Conservation (phyloP, 1,140 invertebrate species). For the Drosophila oshimai region DNA sequence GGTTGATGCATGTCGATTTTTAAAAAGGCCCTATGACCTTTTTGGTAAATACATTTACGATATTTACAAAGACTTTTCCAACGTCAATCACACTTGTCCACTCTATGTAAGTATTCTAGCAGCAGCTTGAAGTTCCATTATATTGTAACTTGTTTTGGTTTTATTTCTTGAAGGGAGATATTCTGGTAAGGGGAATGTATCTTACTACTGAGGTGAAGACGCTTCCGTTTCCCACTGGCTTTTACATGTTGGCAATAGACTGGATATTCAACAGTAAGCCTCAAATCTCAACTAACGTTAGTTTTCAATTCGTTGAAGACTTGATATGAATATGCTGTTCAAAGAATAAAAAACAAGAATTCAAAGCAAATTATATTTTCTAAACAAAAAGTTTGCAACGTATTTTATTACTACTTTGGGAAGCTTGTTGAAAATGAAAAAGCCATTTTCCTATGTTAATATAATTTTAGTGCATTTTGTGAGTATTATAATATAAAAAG, state of each 20-base stretch:
- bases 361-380: too few species aligned
- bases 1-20: conserved; percentile 1
- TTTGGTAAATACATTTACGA: neutral
- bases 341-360: too few species aligned
- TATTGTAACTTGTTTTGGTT: neutral
- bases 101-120: neutral
- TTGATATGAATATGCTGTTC: too few species aligned
- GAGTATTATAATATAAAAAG: too few species aligned
- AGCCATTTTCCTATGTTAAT: too few species aligned
- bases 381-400: too few species aligned
- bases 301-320: conserved; percentile 2
- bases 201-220: neutral
- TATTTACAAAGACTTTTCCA: neutral
- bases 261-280: neutral
- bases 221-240: neutral
- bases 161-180: neutral
- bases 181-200: neutral
- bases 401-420: too few species aligned
- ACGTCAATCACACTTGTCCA: conserved; percentile 11
- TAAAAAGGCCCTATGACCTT: neutral
- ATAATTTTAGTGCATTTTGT: too few species aligned
- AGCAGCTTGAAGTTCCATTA: too few species aligned
- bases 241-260: neutral
- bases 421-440: too few species aligned
- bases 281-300: neutral